These are phyloP conservation scores for Corythoichthys haematopterus DNA, from an alignment of 2,113 vertebrate species.

Conservation along the genomic window DNA sequence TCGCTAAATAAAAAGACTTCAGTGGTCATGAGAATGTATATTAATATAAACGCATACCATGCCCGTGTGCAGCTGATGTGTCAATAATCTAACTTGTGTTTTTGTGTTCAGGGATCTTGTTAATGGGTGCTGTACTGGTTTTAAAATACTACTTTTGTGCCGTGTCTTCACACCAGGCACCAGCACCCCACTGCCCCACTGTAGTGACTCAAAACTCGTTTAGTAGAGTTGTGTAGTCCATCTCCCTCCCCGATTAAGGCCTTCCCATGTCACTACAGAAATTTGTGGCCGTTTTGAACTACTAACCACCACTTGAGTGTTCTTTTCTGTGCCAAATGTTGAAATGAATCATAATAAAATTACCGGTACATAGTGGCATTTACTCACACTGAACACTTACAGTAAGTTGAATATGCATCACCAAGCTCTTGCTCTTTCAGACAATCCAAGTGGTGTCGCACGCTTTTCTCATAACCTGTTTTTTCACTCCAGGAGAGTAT, in stretches of 20 bases:
- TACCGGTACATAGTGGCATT: slow-evolving; percentile 9
- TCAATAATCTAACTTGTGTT: slow-evolving; percentile 7
- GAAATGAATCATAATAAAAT: slow-evolving; percentile 29
- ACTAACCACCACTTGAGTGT: neutral
- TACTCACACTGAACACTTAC: neutral
- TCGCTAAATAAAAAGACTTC: slow-evolving; percentile 13
- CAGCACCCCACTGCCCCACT: slow-evolving; percentile 5
- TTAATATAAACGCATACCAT: slow-evolving; percentile 9
- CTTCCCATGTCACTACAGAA: slow-evolving; percentile 1
- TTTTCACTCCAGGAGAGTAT: neutral
- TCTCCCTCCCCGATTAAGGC: slow-evolving; percentile 47
- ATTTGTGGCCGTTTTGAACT: neutral
- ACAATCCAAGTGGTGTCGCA: slow-evolving; percentile 45
- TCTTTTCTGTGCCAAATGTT: slow-evolving; percentile 56
- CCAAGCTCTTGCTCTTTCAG: slow-evolving; percentile 18
- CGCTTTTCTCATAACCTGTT: slow-evolving; percentile 11
- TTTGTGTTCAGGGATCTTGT: slow-evolving; percentile 11
- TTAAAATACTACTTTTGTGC: slow-evolving; percentile 7
- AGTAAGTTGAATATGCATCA: neutral
- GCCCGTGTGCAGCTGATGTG: slow-evolving; percentile 2
- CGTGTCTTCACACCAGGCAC: slow-evolving; percentile 14
- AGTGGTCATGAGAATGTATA: slow-evolving; percentile 13
- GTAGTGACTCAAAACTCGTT: slow-evolving; percentile 24
- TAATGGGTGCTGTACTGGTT: slow-evolving; percentile 13
- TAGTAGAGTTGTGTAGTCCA: slow-evolving; percentile 36